These are phyloP conservation scores for Toxotes lorentzi DNA, from an alignment of 2,797 vertebrate genomes.

Conservation along the genomic window DNA sequence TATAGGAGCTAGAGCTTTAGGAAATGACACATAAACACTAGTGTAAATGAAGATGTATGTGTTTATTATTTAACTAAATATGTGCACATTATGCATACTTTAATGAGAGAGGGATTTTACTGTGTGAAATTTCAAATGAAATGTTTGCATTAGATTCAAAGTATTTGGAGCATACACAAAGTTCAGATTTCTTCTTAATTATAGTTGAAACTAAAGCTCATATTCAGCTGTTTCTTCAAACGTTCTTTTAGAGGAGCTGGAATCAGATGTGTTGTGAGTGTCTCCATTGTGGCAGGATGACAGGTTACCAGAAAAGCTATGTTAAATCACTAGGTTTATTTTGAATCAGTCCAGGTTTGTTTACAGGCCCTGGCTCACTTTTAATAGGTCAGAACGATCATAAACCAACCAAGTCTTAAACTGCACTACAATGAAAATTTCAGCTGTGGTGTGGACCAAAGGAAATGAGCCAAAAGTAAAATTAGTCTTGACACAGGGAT, in stretches of 20 bases:
- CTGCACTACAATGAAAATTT: conserved; percentile 1
- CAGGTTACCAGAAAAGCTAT: neutral
- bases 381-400: neutral
- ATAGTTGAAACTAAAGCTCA: neutral
- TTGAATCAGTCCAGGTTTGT: neutral
- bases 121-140: neutral
- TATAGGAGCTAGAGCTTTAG: neutral
- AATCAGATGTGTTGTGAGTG: neutral
- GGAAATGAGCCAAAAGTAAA: conserved; percentile 21
- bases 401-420: neutral
- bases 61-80: neutral
- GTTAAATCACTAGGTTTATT: neutral
- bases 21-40: neutral
- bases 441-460: neutral
- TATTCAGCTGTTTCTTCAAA: neutral
- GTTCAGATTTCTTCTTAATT: neutral
- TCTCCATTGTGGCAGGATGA: neutral
- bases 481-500: conserved; percentile 39
- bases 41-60: neutral
- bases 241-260: neutral
- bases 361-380: neutral
- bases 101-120: neutral
- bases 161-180: neutral
- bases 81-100: neutral
- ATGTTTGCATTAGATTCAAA: neutral